Percentiles rank a stretch among this genome's conserved stretches.
Conservation (phyloP, 2,888 invertebrate genomes). For the Strigamia maritima region DNA sequence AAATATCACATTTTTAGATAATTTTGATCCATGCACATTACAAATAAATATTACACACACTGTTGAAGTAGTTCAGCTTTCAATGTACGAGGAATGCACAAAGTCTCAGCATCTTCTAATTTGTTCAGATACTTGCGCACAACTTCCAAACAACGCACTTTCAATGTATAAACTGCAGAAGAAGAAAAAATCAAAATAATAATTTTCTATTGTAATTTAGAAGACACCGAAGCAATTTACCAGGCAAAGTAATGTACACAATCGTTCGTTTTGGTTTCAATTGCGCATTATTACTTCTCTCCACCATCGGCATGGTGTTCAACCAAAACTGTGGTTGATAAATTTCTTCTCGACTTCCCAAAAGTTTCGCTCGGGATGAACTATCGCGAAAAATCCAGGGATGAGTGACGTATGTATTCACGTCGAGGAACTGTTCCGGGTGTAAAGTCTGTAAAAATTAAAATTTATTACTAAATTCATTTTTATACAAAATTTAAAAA, state of each 20-base stretch:
- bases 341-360: conserved; percentile 55
- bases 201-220: too few relatives aligned
- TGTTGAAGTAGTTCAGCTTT: background rate
- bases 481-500: background rate
- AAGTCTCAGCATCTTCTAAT: background rate
- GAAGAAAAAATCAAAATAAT: conserved; percentile 17
- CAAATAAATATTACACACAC: too few relatives aligned
- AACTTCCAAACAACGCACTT: conserved; percentile 19
- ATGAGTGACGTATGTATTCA: conserved; percentile 75
- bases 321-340: conserved; percentile 42
- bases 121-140: background rate
- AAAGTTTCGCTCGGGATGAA: conserved; percentile 64
- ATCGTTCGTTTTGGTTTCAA: background rate
- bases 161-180: conserved; percentile 24
- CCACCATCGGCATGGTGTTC: background rate
- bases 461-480: background rate
- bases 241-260: conserved; percentile 17
- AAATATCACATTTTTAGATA: too few relatives aligned
- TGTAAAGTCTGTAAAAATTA: conserved; percentile 54
- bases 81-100: background rate
- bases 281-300: background rate
- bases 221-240: background rate
- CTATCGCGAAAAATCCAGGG: conserved; percentile 79
- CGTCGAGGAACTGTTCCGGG: conserved; percentile 60
- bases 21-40: too few relatives aligned